Base-by-base conservation (phyloP, 1,140 invertebrate species). In the Drosophila gunungcola region DNA sequence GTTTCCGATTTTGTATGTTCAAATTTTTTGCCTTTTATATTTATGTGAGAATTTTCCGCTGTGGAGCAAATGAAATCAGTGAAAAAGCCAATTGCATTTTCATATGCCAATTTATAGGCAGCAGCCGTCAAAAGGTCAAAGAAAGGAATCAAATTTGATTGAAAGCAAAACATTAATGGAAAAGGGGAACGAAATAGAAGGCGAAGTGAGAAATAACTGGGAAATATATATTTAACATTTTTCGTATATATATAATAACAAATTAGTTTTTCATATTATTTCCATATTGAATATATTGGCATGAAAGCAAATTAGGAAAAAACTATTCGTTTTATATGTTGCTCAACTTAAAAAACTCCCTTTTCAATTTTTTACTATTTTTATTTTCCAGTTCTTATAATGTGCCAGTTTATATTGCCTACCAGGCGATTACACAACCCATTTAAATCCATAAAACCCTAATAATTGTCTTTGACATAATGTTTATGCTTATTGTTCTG, bases 401-500 rank as follows among this genome's bases (percentile, higher is more conserved):
- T n/a, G 9, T 16, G 10, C 34, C 36, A 29, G 11, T 54, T n/a
- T 6, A 7, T 21, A 39, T 12, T 13, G 10, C 11, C 34, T 9
- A 25, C 13, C 13, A 38, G 7, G 29, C 42, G 7, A 38, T 64
- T 41, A 64, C 36, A 42, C 49, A n/a, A 12, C 10, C 60, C 49
- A 62, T 61, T 58, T 46, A 73, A 67, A 82, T 67, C 75, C 72
- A 89, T 77, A 54, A 78, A 70, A 67, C 76, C 73, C 84, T 80
- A 89, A 89, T 89, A 89, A 89, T 89, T 89, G 83, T 89, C 62
- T 61, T 84, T 83, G 67, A 54, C 75, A 80, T 83, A 70, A 89
- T 86, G 83, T 86, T 83, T 88, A 80, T 88, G 83, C 70, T 79
- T 76, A 86, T 86, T 78, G 74, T 68, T 88, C 76, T 54, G 57